These are phyloP conservation scores for Caenorhabditis brenneri DNA, from an alignment of 1,140 invertebrate species.

Conservation along the genomic window DNA sequence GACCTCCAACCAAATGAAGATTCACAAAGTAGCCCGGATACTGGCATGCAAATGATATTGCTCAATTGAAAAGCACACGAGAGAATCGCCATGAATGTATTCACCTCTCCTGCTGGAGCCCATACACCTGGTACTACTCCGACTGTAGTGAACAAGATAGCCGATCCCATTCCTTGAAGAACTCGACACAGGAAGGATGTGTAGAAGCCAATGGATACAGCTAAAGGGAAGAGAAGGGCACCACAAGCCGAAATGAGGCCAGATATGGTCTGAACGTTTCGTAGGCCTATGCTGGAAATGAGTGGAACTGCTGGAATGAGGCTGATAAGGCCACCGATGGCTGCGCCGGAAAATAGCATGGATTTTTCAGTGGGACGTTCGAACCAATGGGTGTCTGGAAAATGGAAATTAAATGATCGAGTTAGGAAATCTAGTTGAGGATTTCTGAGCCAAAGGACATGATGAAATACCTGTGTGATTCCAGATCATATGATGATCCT, in stretches of 20 bases:
- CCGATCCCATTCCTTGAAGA: conserved; percentile 46
- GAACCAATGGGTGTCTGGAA: conserved; percentile 40
- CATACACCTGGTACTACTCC: conserved; percentile 44
- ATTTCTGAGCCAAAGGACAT: too few relatives aligned
- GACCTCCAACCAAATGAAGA: conserved; percentile 56
- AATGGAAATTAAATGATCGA: too few relatives aligned
- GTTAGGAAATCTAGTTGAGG: too few relatives aligned
- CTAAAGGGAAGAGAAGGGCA: conserved; percentile 48
- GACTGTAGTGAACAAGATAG: conserved; percentile 39
- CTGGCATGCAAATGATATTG: conserved; percentile 58
- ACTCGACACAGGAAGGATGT: conserved; percentile 25
- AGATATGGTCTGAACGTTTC: neutral
- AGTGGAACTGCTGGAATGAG: conserved; percentile 12
- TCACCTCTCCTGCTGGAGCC: conserved; percentile 30
- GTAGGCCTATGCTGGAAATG: neutral
- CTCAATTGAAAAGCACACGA: conserved; percentile 50
- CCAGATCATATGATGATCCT: conserved; percentile 10
- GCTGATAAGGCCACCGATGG: conserved; percentile 43
- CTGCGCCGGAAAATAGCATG: conserved; percentile 46
- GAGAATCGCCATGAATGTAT: conserved; percentile 50
- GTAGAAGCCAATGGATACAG: conserved; percentile 33
- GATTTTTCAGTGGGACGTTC: conserved; percentile 4
- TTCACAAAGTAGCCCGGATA: conserved; percentile 60
- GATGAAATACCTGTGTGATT: conserved; percentile 15
- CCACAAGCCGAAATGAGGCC: neutral